Conservation (phyloP, 37 sponge, comb jelly and placozoan species). For the Halisarca cf. caerulea region DNA sequence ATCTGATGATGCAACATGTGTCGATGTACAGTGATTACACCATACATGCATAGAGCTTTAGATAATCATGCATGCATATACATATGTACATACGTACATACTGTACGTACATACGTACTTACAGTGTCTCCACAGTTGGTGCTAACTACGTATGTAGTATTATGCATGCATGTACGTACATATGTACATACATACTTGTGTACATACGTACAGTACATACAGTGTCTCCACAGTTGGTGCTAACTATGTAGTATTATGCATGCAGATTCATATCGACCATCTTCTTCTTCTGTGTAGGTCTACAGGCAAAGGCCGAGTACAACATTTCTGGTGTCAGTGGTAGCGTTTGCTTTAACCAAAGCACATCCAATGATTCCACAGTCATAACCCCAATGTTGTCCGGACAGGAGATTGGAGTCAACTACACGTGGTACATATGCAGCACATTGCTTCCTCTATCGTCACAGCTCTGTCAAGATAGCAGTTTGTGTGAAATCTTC, state of each 20-base stretch:
- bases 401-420: not conserved
- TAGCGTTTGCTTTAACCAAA: slow-evolving; percentile 49
- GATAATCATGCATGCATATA: too few relatives aligned
- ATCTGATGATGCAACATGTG: too few relatives aligned
- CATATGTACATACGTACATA: not conserved
- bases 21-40: too few relatives aligned
- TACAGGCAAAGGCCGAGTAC: slow-evolving; percentile 33
- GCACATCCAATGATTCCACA: slow-evolving; percentile 2
- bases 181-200: not conserved
- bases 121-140: too few relatives aligned
- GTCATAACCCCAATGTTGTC: slow-evolving; percentile 43
- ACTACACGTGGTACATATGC: slow-evolving; percentile 62
- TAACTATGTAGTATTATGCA: not conserved
- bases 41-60: too few relatives aligned
- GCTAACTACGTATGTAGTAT: not conserved
- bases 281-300: not conserved
- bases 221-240: too few relatives aligned
- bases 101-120: not conserved
- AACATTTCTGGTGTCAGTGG: slow-evolving; percentile 61
- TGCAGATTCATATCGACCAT: not conserved
- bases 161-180: not conserved
- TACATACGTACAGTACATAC: not conserved
- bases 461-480: slow-evolving; percentile 25
- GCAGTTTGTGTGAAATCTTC: slow-evolving; percentile 40
- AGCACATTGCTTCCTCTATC: slow-evolving; percentile 36